Evolutionary conservation across 2,113 vertebrate species (phyloP).

Genomic region (Elgaria multicarinata): DNA sequence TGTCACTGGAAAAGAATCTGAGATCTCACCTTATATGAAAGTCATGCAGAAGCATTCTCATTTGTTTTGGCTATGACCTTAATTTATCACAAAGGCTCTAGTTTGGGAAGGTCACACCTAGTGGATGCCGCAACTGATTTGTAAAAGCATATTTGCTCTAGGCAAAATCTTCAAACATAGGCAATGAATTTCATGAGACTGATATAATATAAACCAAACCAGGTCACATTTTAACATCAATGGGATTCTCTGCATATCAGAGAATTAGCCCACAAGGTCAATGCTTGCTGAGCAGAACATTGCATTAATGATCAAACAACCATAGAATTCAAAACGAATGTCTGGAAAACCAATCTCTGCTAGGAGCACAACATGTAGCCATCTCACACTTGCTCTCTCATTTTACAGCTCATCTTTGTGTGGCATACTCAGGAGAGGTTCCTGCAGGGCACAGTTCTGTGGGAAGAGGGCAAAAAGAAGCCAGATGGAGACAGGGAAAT

Average conservation of each 20-base stretch:
- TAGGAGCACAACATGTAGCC: background rate
- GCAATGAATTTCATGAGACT: background rate
- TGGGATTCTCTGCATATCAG: background rate
- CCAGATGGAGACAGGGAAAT: background rate
- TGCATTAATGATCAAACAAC: background rate
- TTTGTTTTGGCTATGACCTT: background rate
- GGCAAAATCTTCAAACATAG: background rate
- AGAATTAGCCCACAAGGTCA: conserved; percentile 6
- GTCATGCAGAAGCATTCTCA: background rate
- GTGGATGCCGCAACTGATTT: background rate
- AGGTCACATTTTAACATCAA: conserved; percentile 1
- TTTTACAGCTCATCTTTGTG: background rate
- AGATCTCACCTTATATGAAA: background rate
- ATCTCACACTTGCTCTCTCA: background rate
- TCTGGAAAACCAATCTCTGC: background rate
- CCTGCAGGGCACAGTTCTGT: background rate
- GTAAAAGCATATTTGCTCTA: background rate
- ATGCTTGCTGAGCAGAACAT: conserved; percentile 3
- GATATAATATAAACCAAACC: conserved; percentile 10
- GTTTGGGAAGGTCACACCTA: background rate
- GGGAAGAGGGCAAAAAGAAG: background rate
- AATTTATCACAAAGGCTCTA: background rate
- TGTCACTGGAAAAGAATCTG: background rate
- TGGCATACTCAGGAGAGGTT: background rate
- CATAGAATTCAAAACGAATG: background rate